A percentile compares a stretch with the other conserved stretches of the same genome.
These are phyloP conservation scores for Sterrhoptilus dennistouni DNA, from an alignment of 2,113 vertebrate species.

Conservation along the genomic window DNA sequence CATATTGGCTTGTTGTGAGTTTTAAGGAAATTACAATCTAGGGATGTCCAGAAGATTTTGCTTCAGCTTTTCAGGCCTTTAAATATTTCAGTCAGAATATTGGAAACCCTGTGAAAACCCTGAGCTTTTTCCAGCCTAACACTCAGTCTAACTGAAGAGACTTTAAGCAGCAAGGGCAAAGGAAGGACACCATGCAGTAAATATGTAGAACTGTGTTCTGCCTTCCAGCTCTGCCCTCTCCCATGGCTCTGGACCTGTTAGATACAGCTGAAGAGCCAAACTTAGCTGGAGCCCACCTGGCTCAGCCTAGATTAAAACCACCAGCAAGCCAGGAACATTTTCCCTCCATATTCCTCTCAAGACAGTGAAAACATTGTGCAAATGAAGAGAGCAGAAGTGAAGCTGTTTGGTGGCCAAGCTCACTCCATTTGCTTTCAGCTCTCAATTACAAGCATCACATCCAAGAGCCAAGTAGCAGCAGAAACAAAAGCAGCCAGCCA, in stretches of 20 bases:
- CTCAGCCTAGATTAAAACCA: not conserved
- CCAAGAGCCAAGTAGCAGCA: not conserved
- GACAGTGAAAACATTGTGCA: not conserved
- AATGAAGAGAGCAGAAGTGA: not conserved
- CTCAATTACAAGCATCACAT: not conserved
- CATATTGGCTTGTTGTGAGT: not conserved
- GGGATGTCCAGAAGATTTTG: not conserved
- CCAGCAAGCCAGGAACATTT: not conserved
- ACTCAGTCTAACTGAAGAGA: not conserved
- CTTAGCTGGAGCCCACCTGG: not conserved
- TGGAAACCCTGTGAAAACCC: not conserved
- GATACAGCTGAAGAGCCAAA: not conserved
- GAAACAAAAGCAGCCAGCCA: not conserved
- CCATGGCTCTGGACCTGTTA: not conserved
- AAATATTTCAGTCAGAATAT: not conserved
- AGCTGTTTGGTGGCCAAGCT: not conserved
- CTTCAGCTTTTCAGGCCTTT: not conserved
- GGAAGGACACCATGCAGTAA: not conserved
- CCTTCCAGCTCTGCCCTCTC: not conserved
- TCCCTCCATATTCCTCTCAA: not conserved
- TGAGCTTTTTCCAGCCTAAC: not conserved
- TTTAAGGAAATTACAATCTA: not conserved
- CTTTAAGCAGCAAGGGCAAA: not conserved
- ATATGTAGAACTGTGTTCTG: not conserved
- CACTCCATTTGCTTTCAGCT: not conserved